Evolutionary conservation across 1,140 invertebrate genomes (phyloP).

Genomic region (Aphaenogaster rudis): DNA sequence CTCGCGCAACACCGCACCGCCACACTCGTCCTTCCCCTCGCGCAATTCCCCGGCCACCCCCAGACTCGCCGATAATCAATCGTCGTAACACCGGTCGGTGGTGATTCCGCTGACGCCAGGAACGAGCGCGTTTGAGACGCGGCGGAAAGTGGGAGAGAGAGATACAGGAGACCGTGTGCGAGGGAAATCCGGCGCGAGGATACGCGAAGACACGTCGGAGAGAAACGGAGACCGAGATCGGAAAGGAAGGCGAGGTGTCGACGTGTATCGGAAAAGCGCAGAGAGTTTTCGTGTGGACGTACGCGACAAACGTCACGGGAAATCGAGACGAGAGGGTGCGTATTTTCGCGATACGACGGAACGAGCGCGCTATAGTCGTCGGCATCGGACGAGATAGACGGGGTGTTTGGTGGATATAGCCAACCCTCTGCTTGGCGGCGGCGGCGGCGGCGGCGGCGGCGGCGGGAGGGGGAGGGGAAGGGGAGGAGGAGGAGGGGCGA

Average conservation of each 20-base stretch:
- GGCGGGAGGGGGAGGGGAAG: background rate
- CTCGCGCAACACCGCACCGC: constrained; percentile 71
- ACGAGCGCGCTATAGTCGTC: constrained; percentile 51
- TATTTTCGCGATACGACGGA: constrained; percentile 17
- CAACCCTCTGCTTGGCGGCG: constrained; percentile 5
- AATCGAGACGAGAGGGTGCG: constrained; percentile 46
- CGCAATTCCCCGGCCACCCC: constrained; percentile 47
- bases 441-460: background rate
- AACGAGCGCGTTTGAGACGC: constrained; percentile 73
- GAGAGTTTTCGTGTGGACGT: constrained; percentile 44
- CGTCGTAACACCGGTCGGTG: constrained; percentile 85
- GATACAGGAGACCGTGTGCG: background rate
- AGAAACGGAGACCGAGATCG: background rate
- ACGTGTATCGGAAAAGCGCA: constrained; percentile 2
- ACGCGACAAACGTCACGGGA: constrained; percentile 30
- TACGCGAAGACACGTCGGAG: constrained; percentile 8
- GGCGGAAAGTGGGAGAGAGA: constrained; percentile 70
- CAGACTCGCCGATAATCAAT: constrained; percentile 85
- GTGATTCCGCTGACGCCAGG: constrained; percentile 81
- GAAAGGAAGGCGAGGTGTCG: background rate
- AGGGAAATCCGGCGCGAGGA: constrained; percentile 27
- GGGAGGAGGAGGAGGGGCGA: background rate
- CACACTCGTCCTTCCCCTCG: constrained; percentile 71
- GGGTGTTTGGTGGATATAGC: constrained; percentile 43
- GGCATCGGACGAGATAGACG: constrained; percentile 52